Evolutionary conservation across 2,888 invertebrate species (phyloP), one percentile per base, ranked within the genome.

Genomic region (Chromoteleia sp.): DNA sequence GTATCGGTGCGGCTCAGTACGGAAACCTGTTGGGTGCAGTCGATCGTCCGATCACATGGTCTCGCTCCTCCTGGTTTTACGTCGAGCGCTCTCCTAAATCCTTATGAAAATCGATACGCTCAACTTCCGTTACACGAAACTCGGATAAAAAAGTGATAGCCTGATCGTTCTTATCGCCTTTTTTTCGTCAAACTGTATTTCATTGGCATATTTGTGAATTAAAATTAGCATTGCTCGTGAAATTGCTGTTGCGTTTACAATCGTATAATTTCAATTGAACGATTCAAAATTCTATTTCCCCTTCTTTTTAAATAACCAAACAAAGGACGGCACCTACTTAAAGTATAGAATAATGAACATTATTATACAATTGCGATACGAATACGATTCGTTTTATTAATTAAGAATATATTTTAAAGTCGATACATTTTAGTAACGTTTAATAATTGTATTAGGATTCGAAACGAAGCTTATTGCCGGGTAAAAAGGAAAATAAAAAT

Each of bases 1-100:
- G n/a, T n/a, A n/a, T n/a, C n/a, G n/a, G n/a, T n/a, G 39, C 36
- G 17, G 58, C 63, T 65, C 19, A n/a, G 48, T 43, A 50, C 43
- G 59, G 15, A 68, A 77, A 77, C 77, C 77, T 70, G 77, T 77
- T 70, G 43, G 33, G 19, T 15, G 68, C 43, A 33, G 45, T 52
- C 54, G 70, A 75, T 75, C 75, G 61, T 30, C 41, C 50, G 77
- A 70, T 70, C 59, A 61, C 56, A 50, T 54, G 58, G 48, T 56
- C 48, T 21, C 21, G 45, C 63, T 63, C 63, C 78, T 78, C 71
- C 70, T 67, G 63, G 68, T 79, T 73, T 79, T 74, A 79, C 78
- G 70, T 70, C 15, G 48, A 10, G 17, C 63, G 54, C 54, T 61
- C 65, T 41, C 6, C 39, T 33, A 36, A 58, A 50, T 39, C 59